A percentile compares a stretch with the other conserved stretches of the same genome.
Evolutionary conservation across 2,888 invertebrate genomes (phyloP).

Genomic region (Chymomyza procnemis): DNA sequence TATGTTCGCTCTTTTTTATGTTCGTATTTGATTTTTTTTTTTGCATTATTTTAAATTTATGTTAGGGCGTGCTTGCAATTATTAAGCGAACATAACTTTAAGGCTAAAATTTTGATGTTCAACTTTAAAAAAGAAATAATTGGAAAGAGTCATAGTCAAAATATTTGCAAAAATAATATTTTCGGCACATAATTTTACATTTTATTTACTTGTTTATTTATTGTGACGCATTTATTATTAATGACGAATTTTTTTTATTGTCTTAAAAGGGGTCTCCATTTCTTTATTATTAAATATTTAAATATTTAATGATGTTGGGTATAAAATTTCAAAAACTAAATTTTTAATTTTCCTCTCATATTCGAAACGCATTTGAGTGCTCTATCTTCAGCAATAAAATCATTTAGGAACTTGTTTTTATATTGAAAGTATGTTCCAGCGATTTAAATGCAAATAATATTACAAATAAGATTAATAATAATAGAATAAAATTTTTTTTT

Average conservation of each 20-base stretch:
- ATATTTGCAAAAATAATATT: background rate
- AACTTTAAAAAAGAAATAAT: background rate
- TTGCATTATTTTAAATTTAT: background rate
- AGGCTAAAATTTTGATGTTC: conserved; percentile 28
- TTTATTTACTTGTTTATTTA: background rate
- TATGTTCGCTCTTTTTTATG: background rate
- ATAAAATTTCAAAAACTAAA: too few species aligned
- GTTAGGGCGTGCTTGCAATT: conserved; percentile 40
- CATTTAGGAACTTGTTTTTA: too few species aligned
- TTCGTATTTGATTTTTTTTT: conserved; percentile 9
- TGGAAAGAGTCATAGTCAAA: background rate
- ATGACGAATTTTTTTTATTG: background rate
- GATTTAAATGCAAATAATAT: too few species aligned
- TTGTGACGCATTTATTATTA: background rate
- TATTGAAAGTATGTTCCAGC: too few species aligned
- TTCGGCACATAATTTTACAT: too few species aligned
- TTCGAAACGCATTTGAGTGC: too few species aligned
- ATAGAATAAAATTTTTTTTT: too few species aligned
- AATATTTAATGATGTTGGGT: background rate
- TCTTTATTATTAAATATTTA: background rate
- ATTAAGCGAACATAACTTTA: conserved; percentile 52
- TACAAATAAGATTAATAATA: too few species aligned
- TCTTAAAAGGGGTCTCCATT: background rate
- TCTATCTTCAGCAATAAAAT: too few species aligned
- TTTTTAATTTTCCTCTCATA: too few species aligned